Evolutionary conservation across 2,797 vertebrate genomes (phyloP).

Genomic region (Acrocephalus scirpaceus): DNA sequence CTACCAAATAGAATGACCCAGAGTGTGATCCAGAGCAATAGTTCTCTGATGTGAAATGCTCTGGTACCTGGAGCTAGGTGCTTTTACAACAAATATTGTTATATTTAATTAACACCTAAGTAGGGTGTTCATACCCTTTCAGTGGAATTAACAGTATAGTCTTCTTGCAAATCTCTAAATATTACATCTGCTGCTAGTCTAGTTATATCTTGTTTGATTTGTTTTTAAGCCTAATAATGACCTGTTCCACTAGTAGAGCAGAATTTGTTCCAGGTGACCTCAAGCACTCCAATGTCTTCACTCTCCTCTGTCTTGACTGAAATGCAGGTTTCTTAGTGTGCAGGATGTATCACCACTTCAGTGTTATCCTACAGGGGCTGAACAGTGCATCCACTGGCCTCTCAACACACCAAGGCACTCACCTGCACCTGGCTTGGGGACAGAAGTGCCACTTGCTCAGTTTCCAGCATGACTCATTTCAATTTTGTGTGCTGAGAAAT

Average conservation of each 20-base stretch:
- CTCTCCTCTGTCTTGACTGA: neutral
- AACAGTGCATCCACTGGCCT: neutral
- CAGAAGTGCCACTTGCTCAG: neutral
- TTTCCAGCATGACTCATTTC: neutral
- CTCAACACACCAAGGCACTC: fast-evolving
- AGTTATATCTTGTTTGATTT: neutral
- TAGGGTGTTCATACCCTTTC: neutral
- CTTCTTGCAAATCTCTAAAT: neutral
- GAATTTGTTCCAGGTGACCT: neutral
- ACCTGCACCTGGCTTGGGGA: neutral
- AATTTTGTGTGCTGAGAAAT: neutral
- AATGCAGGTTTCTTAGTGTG: neutral
- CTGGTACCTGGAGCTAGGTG: neutral
- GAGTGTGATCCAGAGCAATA: neutral
- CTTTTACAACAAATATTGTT: neutral
- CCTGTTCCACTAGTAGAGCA: neutral
- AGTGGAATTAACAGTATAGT: neutral
- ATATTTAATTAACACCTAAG: neutral
- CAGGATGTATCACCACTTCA: neutral
- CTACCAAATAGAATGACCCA: fast-evolving
- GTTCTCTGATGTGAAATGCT: neutral
- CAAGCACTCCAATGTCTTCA: neutral
- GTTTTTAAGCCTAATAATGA: neutral
- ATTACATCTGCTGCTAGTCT: neutral
- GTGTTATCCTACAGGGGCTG: neutral